Evolutionary conservation across 53 echinoderm and acorn worm genomes (phyloP).

Genomic region (Apostichopus leukothele): DNA sequence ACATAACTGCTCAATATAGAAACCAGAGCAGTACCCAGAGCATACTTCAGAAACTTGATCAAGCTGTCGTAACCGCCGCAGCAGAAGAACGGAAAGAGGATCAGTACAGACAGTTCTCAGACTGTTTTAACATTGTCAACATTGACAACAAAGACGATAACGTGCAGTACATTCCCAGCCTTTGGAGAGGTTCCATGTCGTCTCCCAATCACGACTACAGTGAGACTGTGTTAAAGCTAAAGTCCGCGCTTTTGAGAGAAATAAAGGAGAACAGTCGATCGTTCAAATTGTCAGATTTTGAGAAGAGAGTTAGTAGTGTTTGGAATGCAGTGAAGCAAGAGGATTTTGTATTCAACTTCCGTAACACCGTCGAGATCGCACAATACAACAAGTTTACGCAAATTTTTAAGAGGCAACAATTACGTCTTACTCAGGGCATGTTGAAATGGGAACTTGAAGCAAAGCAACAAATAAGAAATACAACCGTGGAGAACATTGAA

Average conservation of each 20-base stretch:
- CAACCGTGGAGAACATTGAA: not conserved
- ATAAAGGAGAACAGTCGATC: not conserved
- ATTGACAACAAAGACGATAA: not conserved
- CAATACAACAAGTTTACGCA: conserved; percentile 24
- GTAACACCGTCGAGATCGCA: conserved; percentile 8
- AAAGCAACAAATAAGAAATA: not conserved
- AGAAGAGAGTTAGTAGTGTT: not conserved
- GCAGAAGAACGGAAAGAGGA: conserved; percentile 12
- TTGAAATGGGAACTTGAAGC: conserved; percentile 35
- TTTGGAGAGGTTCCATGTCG: conserved; percentile 33
- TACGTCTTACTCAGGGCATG: not conserved
- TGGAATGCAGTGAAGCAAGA: conserved; percentile 39
- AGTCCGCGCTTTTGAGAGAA: not conserved
- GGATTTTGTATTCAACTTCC: conserved; percentile 33
- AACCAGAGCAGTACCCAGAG: conserved; percentile 34
- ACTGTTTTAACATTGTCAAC: conserved; percentile 28
- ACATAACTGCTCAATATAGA: conserved; percentile 15
- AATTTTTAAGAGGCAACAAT: not conserved
- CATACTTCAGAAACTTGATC: conserved; percentile 8
- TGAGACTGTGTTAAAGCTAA: conserved; percentile 31
- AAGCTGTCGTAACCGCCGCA: conserved; percentile 25
- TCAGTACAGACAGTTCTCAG: conserved; percentile 25
- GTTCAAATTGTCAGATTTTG: not conserved
- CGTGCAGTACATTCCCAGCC: conserved; percentile 16
- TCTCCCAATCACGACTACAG: conserved; percentile 30